A percentile compares a stretch with the other conserved stretches of the same genome.
phyloP scores from a whole-genome alignment of 2,113 vertebrate genomes.

The Tiliqua scincoides region DNA sequence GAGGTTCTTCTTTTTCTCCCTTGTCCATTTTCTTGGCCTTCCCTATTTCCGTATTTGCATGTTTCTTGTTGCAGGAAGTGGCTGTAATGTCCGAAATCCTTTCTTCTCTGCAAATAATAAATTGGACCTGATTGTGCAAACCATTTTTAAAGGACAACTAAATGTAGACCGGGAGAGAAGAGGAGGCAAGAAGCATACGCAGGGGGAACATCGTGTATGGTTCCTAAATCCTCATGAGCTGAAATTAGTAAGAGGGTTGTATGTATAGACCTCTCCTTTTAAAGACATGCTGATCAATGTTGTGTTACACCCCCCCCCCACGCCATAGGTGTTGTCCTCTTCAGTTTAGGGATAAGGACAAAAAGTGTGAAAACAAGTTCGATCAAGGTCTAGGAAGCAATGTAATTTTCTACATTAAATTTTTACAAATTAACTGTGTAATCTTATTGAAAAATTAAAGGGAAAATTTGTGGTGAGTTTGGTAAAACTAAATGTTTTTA shows the following conservation, averaged over 20 bases:
- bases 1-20: not conserved
- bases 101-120: not conserved
- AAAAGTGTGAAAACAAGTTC: not conserved
- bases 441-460: not conserved
- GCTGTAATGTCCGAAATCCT: rapidly evolving
- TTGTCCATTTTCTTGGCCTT: not conserved
- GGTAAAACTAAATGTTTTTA: too few relatives aligned
- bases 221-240: not conserved
- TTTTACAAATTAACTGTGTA: not conserved
- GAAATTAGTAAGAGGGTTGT: not conserved
- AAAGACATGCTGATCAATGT: not conserved
- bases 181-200: not conserved
- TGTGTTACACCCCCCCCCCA: not conserved
- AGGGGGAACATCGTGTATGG: not conserved
- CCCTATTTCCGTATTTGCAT: not conserved
- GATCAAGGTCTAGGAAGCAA: not conserved
- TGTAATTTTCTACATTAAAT: not conserved
- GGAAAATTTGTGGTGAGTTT: not conserved
- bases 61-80: not conserved
- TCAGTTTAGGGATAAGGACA: not conserved
- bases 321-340: not conserved
- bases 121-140: not conserved
- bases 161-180: not conserved
- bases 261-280: not conserved
- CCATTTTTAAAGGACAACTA: constrained; percentile 11